These are phyloP conservation scores for Todus mexicanus DNA, from an alignment of 2,797 vertebrate species.

Conservation along the genomic window DNA sequence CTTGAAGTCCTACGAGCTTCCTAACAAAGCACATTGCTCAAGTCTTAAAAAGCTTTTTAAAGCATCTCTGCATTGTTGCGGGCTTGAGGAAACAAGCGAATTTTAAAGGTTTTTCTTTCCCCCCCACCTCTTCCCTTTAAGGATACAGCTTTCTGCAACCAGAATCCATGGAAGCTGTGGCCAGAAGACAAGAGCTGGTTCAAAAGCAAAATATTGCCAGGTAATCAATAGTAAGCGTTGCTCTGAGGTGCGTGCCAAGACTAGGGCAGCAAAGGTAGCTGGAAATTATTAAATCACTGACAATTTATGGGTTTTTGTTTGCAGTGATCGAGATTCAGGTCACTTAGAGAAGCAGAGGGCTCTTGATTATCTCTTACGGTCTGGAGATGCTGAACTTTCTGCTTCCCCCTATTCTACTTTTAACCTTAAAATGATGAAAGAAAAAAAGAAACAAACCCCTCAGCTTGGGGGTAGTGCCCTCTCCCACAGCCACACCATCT, in stretches of 20 bases:
- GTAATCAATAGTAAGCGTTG: conserved; percentile 67
- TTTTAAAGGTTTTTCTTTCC: not conserved
- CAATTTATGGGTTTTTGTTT: not conserved
- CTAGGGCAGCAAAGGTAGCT: not conserved
- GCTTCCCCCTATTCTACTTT: not conserved
- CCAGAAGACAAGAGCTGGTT: conserved; percentile 90
- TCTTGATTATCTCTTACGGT: not conserved
- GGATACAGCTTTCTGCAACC: conserved; percentile 88
- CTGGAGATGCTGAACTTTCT: not conserved
- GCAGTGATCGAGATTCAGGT: not conserved
- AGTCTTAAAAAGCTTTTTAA: not conserved
- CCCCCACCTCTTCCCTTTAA: conserved; percentile 21
- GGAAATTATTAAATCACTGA: not conserved
- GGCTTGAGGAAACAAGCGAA: not conserved
- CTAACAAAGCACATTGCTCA: not conserved
- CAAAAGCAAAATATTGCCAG: conserved; percentile 95
- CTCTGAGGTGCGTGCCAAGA: not conserved
- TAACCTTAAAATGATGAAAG: not conserved
- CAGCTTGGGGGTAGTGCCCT: not conserved
- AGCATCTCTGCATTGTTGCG: not conserved
- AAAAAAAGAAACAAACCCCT: not conserved
- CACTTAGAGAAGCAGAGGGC: not conserved
- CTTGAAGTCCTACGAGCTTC: not conserved
- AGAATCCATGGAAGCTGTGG: conserved; percentile 89
- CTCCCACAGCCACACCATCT: not conserved